These are phyloP conservation scores for Philypnodon macrostomus DNA, from an alignment of 2,797 vertebrate genomes.

Conservation along the genomic window DNA sequence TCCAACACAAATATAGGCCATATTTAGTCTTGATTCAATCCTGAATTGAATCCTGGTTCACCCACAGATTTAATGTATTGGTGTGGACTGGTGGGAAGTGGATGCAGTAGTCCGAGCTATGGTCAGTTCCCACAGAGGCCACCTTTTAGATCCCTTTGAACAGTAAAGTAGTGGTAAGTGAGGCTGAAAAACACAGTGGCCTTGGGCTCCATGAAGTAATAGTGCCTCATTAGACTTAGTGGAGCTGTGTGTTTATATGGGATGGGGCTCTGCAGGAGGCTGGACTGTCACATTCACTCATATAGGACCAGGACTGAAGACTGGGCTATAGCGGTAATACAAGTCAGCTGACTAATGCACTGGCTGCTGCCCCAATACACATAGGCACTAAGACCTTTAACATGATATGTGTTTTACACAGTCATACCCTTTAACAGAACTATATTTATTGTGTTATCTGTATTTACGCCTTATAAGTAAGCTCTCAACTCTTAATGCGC, in stretches of 20 bases:
- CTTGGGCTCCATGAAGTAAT: conserved; percentile 51
- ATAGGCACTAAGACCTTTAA: too few species aligned
- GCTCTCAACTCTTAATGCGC: too few species aligned
- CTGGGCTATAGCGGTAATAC: conserved; percentile 46
- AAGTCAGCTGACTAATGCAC: conserved; percentile 51
- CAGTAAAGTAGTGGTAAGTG: conserved; percentile 27
- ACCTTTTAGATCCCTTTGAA: conserved; percentile 35
- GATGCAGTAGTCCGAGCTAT: conserved; percentile 11
- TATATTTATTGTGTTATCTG: too few species aligned
- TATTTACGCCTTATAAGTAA: too few species aligned
- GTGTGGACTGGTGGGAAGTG: conserved; percentile 8
- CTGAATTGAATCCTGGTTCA: too few species aligned
- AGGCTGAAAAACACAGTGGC: conserved; percentile 35
- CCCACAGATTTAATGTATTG: conserved; percentile 8
- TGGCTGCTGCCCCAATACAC: neutral
- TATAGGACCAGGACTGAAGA: conserved; percentile 48
- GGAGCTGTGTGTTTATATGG: conserved; percentile 47
- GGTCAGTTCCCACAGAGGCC: neutral
- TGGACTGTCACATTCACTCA: conserved; percentile 50
- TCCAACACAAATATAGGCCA: too few species aligned
- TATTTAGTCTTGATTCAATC: too few species aligned
- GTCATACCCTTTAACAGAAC: too few species aligned
- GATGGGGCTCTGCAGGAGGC: conserved; percentile 50
- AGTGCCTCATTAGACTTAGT: conserved; percentile 60
- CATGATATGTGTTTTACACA: too few species aligned